These are phyloP conservation scores for Pollenia griseotomentosa DNA, from an alignment of 2,888 invertebrate species.

Conservation along the genomic window DNA sequence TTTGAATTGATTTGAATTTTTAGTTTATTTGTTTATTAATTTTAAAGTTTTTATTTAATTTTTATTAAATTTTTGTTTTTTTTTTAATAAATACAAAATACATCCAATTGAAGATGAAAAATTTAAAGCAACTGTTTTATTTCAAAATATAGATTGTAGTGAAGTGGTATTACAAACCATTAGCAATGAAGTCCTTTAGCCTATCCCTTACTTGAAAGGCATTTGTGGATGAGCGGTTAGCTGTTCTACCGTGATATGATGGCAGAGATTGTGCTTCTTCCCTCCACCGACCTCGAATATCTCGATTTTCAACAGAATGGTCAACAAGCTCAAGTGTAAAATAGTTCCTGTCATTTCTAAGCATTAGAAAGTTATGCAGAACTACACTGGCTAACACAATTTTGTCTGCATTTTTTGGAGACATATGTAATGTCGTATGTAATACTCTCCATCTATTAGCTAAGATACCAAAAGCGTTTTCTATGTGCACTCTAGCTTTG, in stretches of 20 bases:
- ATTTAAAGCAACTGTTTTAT: too few species aligned
- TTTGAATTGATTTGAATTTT: too few species aligned
- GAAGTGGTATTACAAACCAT: too few species aligned
- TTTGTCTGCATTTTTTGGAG: neutral
- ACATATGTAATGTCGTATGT: neutral
- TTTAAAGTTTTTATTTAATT: too few species aligned
- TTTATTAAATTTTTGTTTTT: too few species aligned
- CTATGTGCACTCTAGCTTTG: too few species aligned
- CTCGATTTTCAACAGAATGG: neutral
- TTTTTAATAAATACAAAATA: too few species aligned
- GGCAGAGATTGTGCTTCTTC: constrained; percentile 4
- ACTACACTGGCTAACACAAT: neutral
- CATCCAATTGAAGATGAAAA: too few species aligned
- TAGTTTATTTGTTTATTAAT: too few species aligned
- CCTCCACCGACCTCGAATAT: constrained; percentile 16
- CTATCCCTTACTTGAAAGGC: constrained; percentile 19
- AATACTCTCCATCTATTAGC: neutral
- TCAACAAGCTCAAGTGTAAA: constrained; percentile 19
- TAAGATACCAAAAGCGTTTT: too few species aligned
- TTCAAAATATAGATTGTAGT: too few species aligned
- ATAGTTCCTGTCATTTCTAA: neutral
- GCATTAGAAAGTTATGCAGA: neutral
- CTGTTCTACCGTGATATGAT: constrained; percentile 31
- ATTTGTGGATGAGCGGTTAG: constrained; percentile 18
- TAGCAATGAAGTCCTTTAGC: neutral